phyloP scores from a whole-genome alignment of 2,888 invertebrate genomes.

The Aromia moschata region DNA sequence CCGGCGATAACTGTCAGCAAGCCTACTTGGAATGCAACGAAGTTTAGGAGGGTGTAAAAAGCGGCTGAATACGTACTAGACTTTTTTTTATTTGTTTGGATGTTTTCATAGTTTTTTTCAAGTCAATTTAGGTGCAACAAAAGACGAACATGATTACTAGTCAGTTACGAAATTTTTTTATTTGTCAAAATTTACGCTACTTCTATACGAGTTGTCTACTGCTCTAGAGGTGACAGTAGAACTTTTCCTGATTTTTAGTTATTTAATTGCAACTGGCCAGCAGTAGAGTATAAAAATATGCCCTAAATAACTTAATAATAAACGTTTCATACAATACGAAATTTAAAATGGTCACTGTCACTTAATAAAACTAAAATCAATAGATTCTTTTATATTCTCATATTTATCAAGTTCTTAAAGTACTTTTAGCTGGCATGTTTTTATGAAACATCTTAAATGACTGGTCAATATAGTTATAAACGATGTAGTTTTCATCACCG shows the following conservation, averaged over 20 bases:
- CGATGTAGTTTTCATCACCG: constrained; percentile 6
- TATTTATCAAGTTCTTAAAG: constrained; percentile 7
- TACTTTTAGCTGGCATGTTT: not conserved
- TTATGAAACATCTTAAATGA: constrained; percentile 6
- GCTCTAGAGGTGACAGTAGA: not conserved
- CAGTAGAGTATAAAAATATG: not conserved
- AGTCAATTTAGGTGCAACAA: not conserved
- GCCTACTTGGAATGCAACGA: constrained; percentile 89
- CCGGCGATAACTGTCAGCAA: constrained; percentile 86
- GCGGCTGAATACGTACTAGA: not conserved
- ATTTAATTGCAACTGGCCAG: not conserved
- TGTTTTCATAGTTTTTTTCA: constrained; percentile 5
- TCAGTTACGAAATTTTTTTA: not conserved
- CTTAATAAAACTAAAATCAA: not conserved
- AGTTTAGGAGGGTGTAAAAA: constrained; percentile 64
- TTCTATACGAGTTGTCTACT: no score
- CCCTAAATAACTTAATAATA: not conserved
- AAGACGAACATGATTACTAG: not conserved
- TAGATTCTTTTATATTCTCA: constrained; percentile 5
- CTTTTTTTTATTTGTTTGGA: not conserved
- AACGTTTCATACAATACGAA: not conserved
- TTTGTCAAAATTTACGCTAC: no score
- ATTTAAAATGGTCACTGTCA: not conserved
- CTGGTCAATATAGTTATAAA: constrained; percentile 20
- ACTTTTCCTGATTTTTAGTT: not conserved